phyloP scores from a whole-genome alignment of 1,140 invertebrate genomes.

The Phocides pigmalion region DNA sequence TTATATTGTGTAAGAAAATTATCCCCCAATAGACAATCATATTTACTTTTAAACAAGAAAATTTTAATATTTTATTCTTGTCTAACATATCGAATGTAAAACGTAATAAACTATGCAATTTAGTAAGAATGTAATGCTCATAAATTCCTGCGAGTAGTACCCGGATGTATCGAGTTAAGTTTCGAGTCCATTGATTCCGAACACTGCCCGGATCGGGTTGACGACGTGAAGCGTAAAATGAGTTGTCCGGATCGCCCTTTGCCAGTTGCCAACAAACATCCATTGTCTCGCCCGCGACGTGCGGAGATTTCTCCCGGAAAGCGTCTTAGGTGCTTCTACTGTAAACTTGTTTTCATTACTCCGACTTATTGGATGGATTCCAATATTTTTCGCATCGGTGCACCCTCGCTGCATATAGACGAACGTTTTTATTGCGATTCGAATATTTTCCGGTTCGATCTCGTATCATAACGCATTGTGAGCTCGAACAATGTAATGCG shows the following conservation, averaged over 20 bases:
- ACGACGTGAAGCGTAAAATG: conserved; percentile 76
- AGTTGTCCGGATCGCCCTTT: conserved; percentile 70
- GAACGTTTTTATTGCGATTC: conserved; percentile 59
- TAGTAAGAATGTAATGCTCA: not conserved
- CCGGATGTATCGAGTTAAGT: conserved; percentile 47
- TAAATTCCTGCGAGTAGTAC: not conserved
- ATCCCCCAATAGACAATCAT: too few relatives aligned
- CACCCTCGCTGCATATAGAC: conserved; percentile 59
- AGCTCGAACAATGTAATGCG: conserved; percentile 26
- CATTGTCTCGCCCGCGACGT: conserved; percentile 53
- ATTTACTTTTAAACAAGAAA: too few relatives aligned
- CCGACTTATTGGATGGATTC: conserved; percentile 71
- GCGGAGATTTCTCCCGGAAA: conserved; percentile 70
- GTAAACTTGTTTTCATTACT: conserved; percentile 78
- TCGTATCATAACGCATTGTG: conserved; percentile 44
- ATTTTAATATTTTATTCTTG: too few relatives aligned
- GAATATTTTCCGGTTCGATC: conserved; percentile 54
- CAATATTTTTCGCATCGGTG: conserved; percentile 73
- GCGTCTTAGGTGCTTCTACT: conserved; percentile 63
- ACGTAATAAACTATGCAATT: not conserved
- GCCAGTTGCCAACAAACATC: conserved; percentile 58
- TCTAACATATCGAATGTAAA: too few relatives aligned
- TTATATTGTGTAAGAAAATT: too few relatives aligned
- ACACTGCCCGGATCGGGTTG: conserved; percentile 63
- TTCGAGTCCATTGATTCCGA: conserved; percentile 63